These are phyloP conservation scores for Trachymyrmex septentrionalis DNA, from an alignment of 1,140 invertebrate species.

Conservation along the genomic window DNA sequence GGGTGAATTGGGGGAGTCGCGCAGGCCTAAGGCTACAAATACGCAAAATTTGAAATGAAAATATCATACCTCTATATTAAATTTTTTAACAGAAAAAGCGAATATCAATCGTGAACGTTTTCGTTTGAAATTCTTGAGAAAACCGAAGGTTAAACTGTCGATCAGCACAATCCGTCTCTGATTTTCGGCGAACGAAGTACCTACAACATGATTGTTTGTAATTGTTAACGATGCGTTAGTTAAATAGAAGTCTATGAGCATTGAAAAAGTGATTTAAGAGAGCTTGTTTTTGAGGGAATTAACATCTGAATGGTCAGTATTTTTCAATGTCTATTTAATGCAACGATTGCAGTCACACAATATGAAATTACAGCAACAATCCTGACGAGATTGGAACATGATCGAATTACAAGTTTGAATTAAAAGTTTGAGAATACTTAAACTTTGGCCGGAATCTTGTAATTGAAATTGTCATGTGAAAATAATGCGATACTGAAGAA, in stretches of 20 bases:
- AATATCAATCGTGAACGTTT: neutral
- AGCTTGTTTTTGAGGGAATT: constrained; percentile 2
- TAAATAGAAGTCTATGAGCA: constrained; percentile 20
- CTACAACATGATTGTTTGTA: neutral
- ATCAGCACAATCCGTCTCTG: neutral
- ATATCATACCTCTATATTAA: constrained; percentile 13
- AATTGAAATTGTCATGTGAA: constrained; percentile 39
- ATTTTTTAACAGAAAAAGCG: neutral
- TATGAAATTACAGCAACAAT: constrained; percentile 38
- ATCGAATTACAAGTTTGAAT: constrained; percentile 40
- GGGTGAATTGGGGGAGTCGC: constrained; percentile 6
- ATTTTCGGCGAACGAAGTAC: neutral
- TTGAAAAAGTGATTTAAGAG: constrained; percentile 7
- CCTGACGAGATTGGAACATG: constrained; percentile 52
- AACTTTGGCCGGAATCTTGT: constrained; percentile 25
- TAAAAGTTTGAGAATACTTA: constrained; percentile 35
- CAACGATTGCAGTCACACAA: constrained; percentile 12
- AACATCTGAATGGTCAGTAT: neutral
- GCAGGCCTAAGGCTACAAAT: constrained; percentile 12
- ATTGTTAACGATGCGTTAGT: constrained; percentile 25
- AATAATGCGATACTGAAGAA: constrained; percentile 23
- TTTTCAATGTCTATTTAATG: constrained; percentile 7
- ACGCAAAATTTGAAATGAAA: constrained; percentile 33
- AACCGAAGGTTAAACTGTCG: neutral
- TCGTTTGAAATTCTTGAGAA: constrained; percentile 2